Conservation (phyloP, 2,797 vertebrate genomes). For the Rhabdomys pumilio region DNA sequence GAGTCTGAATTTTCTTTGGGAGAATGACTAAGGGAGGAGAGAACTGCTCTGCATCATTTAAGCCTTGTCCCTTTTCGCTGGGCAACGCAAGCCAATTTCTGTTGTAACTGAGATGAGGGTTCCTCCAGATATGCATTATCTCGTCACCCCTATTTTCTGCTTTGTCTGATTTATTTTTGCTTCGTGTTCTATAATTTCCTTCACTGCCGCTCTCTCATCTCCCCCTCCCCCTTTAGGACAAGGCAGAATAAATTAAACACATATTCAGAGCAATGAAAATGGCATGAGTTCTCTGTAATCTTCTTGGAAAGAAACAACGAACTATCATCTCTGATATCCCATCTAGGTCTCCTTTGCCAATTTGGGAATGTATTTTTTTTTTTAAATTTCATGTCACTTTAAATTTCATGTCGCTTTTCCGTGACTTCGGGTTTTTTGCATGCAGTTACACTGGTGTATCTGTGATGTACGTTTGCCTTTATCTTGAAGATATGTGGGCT, state of each 20-base stretch:
- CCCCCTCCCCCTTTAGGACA: not conserved
- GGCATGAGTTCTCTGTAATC: constrained; percentile 16
- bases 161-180: constrained; percentile 12
- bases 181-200: not conserved
- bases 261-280: not conserved
- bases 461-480: constrained; percentile 59
- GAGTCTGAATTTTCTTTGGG: constrained; percentile 79
- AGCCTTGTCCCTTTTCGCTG: not conserved
- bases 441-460: not conserved
- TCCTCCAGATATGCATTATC: not conserved
- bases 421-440: not conserved
- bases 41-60: not conserved
- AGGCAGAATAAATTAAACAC: constrained; percentile 37
- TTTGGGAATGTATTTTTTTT: not conserved
- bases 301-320: not conserved
- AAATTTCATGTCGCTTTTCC: not conserved
- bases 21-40: not conserved
- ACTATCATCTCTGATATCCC: not conserved
- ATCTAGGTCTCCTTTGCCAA: not conserved
- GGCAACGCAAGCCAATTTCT: not conserved
- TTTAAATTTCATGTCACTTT: too few species aligned
- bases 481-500: constrained; percentile 58
- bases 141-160: not conserved
- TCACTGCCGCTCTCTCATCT: constrained; percentile 28
- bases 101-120: not conserved